Base-by-base conservation (phyloP, 2,113 vertebrate species). In the Puffinus mauretanicus region DNA sequence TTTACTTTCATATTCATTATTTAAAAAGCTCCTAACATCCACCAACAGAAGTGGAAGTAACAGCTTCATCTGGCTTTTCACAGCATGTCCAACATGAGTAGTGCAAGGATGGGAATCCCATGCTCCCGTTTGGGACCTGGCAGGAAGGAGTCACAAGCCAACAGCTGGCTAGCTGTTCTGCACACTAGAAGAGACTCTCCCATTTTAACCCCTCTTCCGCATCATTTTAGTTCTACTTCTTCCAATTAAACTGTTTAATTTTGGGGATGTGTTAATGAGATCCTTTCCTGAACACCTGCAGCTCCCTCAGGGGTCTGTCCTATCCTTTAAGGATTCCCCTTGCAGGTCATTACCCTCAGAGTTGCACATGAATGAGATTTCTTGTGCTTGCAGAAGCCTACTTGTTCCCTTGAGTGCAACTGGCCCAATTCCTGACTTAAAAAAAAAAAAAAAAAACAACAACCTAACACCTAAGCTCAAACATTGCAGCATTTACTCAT, bases 51-150 rank as follows among this genome's bases (percentile, higher is more conserved):
- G 26, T 1, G 17, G 32, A 38, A 91, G 44, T 55, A 78, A 81
- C 0, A 1, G 25, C 38, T 77, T 70, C 49, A 29, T 54, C 36
- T 46, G 40, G 46, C 42, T 94, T 88, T 88, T 51, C 47, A 81
- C 40, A 86, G 32, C 11, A 7, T 7, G 3, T n/a, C 22, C 0
- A 0, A 62, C 36, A 61, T 0, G 3, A 93, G 29, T 14, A 38
- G 32, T 16, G 20, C 25, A 57, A 75, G 21, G 54, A 57, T 22
- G 17, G 26, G 58, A 40, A 27, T 80, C 51, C 49, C 4, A 1
- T 2, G 5, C 16, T 47, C 64, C 32, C 26, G 34, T 65, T 8
- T 22, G 38, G 46, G 21, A 61, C 19, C 9, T 27, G 51, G n/a
- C 42, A 93, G 22, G 27, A 72, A 82, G 38, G n/a, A 83, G 27